Conservation (phyloP, 1,140 invertebrate species). For the Leptinotarsa undecemlineata region DNA sequence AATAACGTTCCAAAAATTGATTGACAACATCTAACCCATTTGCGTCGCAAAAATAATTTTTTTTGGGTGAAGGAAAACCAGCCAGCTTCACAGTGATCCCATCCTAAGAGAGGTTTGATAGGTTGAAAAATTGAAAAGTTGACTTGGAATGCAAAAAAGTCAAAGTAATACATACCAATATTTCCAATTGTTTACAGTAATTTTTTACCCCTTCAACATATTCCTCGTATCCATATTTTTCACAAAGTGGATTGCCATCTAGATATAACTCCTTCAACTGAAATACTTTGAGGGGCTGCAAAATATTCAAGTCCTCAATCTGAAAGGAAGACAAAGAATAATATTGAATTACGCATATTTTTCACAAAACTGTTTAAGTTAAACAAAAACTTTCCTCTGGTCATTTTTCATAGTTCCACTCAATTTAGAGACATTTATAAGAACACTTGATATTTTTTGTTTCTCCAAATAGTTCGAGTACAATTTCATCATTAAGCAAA, state of each 20-base stretch:
- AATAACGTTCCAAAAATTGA: constrained; percentile 82
- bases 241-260: constrained; percentile 78
- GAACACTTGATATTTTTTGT: too few species aligned
- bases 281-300: constrained; percentile 71
- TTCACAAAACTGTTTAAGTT: too few species aligned
- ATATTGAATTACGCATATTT: too few species aligned
- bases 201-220: constrained; percentile 67
- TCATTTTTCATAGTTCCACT: too few species aligned
- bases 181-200: constrained; percentile 43
- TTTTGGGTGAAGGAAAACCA: constrained; percentile 65
- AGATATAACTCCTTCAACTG: constrained; percentile 73
- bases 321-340: constrained; percentile 52
- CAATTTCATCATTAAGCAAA: too few species aligned
- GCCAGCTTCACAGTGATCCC: constrained; percentile 66
- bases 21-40: constrained; percentile 69
- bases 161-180: constrained; percentile 41
- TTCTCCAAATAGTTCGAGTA: too few species aligned
- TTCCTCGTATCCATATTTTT: constrained; percentile 72
- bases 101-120: constrained; percentile 62
- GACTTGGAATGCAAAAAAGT: too few species aligned
- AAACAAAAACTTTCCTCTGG: too few species aligned
- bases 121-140: too few species aligned
- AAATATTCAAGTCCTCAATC: constrained; percentile 68
- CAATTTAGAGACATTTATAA: too few species aligned
- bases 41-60: constrained; percentile 68